Evolutionary conservation across 1,140 invertebrate genomes (phyloP).

Genomic region (Drosophila parabipectinata): DNA sequence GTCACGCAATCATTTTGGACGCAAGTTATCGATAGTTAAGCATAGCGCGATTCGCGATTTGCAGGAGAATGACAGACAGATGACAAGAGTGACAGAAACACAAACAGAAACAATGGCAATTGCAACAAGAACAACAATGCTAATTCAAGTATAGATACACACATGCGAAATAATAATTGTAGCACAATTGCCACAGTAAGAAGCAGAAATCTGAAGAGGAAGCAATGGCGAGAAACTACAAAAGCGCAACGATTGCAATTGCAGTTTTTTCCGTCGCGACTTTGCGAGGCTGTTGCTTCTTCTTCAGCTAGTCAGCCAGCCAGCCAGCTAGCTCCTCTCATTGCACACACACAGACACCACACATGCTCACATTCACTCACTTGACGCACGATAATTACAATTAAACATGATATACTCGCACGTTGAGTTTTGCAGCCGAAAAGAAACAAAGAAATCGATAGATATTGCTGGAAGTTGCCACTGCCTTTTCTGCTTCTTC

Average conservation of each 20-base stretch:
- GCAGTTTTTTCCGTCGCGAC: constrained; percentile 7
- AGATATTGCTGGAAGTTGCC: constrained; percentile 68
- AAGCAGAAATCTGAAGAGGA: constrained; percentile 39
- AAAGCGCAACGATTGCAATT: constrained; percentile 66
- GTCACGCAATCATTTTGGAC: constrained; percentile 50
- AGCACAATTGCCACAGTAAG: constrained; percentile 62
- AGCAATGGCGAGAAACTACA: constrained; percentile 55
- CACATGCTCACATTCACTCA: constrained; percentile 12
- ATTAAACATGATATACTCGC: constrained; percentile 67
- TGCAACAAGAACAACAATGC: constrained; percentile 44
- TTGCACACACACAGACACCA: constrained; percentile 10
- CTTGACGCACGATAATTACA: constrained; percentile 66
- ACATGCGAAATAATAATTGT: constrained; percentile 80
- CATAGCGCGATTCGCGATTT: constrained; percentile 54
- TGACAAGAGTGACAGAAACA: constrained; percentile 59
- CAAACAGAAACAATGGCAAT: constrained; percentile 27
- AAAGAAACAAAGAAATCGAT: constrained; percentile 77
- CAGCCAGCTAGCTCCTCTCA: constrained; percentile 18
- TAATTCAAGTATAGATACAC: constrained; percentile 80
- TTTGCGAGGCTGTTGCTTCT: constrained; percentile 59
- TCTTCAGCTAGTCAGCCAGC: constrained; percentile 9
- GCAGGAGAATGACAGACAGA: constrained; percentile 63
- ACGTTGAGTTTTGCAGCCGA: constrained; percentile 33
- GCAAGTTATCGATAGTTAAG: constrained; percentile 69
- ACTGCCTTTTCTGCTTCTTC: constrained; percentile 33